Conservation (phyloP, 2,797 vertebrate species). For the Cyclopterus lumpus region DNA sequence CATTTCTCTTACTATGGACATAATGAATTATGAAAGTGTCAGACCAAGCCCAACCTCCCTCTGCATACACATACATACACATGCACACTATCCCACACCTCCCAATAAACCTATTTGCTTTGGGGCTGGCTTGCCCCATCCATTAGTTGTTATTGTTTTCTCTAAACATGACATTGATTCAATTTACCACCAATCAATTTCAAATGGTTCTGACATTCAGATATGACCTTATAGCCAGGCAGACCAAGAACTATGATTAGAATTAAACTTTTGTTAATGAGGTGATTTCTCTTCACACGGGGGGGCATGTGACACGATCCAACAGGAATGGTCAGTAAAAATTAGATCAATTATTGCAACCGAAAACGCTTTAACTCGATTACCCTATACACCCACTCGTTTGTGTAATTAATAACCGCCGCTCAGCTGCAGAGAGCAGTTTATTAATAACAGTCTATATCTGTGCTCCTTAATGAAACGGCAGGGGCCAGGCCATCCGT, state of each 20-base stretch:
- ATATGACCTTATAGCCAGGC: conserved; percentile 99
- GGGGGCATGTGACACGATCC: conserved; percentile 71
- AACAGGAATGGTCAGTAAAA: conserved; percentile 92
- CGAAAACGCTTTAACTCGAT: conserved; percentile 95
- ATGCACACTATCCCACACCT: conserved; percentile 71
- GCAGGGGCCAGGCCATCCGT: conserved; percentile 88
- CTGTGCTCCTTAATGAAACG: conserved; percentile 86
- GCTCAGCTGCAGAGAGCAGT: conserved; percentile 87
- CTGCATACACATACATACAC: conserved; percentile 8
- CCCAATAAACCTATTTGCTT: conserved; percentile 93
- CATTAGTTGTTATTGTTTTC: conserved; percentile 99
- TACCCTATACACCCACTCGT: conserved; percentile 92
- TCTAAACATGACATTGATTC: conserved; percentile 99
- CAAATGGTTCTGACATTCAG: conserved; percentile 99
- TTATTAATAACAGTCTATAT: conserved; percentile 98
- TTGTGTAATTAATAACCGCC: conserved; percentile 96
- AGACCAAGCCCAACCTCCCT: conserved; percentile 69
- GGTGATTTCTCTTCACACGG: conserved; percentile 95
- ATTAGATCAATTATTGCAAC: conserved; percentile 99
- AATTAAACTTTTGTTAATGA: conserved; percentile 99
- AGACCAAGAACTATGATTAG: conserved; percentile 98
- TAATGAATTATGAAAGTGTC: conserved; percentile 93
- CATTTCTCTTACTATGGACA: conserved; percentile 94
- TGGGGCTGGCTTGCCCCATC: conserved; percentile 90
- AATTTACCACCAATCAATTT: conserved; percentile 99